Evolutionary conservation across 2,888 invertebrate species (phyloP), one percentile per base, ranked within the genome.

Genomic region (Malachius bipustulatus): DNA sequence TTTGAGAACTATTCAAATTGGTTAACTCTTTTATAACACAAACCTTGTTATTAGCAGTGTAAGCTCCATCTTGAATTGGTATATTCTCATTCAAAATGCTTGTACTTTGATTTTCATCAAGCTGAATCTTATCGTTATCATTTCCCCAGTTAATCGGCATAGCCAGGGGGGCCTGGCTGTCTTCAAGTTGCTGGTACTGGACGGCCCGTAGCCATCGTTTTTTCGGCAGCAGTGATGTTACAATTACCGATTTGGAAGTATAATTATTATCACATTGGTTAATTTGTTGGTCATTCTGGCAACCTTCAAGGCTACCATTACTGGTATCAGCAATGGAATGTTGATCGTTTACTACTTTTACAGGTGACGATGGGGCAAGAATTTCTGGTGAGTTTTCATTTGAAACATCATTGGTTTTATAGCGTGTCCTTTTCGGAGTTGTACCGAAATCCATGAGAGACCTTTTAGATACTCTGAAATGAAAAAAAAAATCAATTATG

Each of bases 151-250:
- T 63, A 11, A 70, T 50, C 4, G 70, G 70, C 44, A 62, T 65
- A 2, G 69, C 70, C 16, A 71, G 47, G 35, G 67, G 67, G 27
- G 44, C 33, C 30, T 39, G 14, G 37, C 40, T 24, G 42, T 38
- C 33, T 4, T 16, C 27, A 3, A 49, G 45, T 36, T 57, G 56
- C 36, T 56, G 54, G 30, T 59, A 55, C 37, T 57, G 53, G 2
- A 71, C 72, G 52, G 71, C 71, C 2, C 70, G 59, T 9, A 74
- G 51, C 73, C 73, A 74, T 13, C 73, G 62, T 49, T 73, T 73
- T 51, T 75, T 75, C 11, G 73, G 73, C 44, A 54, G 39, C 11
- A 41, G 36, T 3, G 35, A 40, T 2, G 34, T 32, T 29, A 9
- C 6, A 9, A 9, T 8, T 24, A 8, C 9, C 8, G 24, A 9